Evolutionary conservation across 2,888 invertebrate genomes (phyloP).

Genomic region (Aphidius colemani): DNA sequence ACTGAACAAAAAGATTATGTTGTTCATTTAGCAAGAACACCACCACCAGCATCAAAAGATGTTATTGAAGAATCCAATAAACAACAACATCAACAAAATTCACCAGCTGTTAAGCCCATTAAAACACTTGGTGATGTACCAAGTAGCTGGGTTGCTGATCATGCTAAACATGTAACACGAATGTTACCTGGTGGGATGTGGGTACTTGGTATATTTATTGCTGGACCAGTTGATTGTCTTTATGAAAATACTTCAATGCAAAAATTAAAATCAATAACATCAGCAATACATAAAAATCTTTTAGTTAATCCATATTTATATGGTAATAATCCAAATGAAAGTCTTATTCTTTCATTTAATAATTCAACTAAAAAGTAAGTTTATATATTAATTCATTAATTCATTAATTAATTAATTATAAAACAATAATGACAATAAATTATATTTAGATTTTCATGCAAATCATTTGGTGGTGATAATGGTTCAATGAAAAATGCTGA

Average conservation of each 20-base stretch:
- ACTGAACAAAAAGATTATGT: slow-evolving; percentile 74
- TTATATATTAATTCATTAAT: not conserved
- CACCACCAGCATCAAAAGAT: slow-evolving; percentile 63
- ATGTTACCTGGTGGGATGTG: slow-evolving; percentile 91
- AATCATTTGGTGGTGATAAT: slow-evolving; percentile 64
- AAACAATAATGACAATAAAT: no score
- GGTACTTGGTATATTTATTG: slow-evolving; percentile 81
- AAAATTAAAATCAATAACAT: slow-evolving; percentile 67
- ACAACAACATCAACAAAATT: slow-evolving; percentile 42
- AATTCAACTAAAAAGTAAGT: slow-evolving; percentile 62
- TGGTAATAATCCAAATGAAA: slow-evolving; percentile 68
- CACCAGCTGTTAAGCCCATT: slow-evolving; percentile 55
- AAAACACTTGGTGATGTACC: slow-evolving; percentile 66
- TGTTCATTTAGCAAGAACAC: slow-evolving; percentile 79
- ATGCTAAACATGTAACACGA: slow-evolving; percentile 81
- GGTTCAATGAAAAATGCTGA: slow-evolving; percentile 71
- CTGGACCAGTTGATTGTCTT: slow-evolving; percentile 70
- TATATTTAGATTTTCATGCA: slow-evolving; percentile 65
- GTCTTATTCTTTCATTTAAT: slow-evolving; percentile 67
- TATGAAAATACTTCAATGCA: slow-evolving; percentile 64
- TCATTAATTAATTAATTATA: not conserved
- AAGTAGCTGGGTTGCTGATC: slow-evolving; percentile 76
- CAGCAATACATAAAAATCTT: slow-evolving; percentile 65
- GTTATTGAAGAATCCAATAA: slow-evolving; percentile 57
- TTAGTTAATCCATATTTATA: slow-evolving; percentile 65